Base-by-base conservation (phyloP, 2,113 vertebrate species). In the Ictidomys tridecemlineatus region DNA sequence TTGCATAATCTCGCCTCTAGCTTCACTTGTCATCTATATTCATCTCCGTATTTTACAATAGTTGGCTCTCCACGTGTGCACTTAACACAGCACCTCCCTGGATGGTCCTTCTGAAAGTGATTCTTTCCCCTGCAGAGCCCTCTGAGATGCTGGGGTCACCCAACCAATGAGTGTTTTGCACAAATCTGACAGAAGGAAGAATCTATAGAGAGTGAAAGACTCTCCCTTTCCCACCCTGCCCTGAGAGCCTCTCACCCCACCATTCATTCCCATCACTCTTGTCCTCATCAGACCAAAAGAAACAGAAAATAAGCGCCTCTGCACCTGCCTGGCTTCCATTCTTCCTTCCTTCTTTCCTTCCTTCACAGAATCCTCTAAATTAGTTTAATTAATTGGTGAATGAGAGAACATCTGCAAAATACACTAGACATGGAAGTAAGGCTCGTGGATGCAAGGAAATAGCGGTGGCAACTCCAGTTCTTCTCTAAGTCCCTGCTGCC, bases 251-350 rank as follows among this genome's bases (percentile, higher is more conserved):
- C 24, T 32, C 42, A 42, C 22, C 34, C 39, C 4, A 24, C 18
- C 8, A 45, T 32, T 90, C 63, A 65, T 32, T 63, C 0, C 72
- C 58, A 42, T 26, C 39, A 10, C 10, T 34, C 70, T 8, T n/a
- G 53, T 77, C 85, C 39, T 85, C 7, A 72, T 61, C 70, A 48
- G 32, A 88, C 24, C 34, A 56, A 48, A 96, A 86, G 67, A 37
- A 94, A n/a, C 24, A 61, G 61, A 93, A 95, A 95, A 56, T 34
- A 61, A 93, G 30, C 84, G 30, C 67, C 58, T 76, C 37, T 65
- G 30, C 8, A 13, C 28, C 11, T 69, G 13, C 77, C 18, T n/a
- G 32, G 9, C 77, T 79, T 79, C 17, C 13, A 24, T 58, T 20
- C 1, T 39, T 58, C 53, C 12, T 39, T 39, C 56, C 26, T 42